A percentile compares a stretch with the other conserved stretches of the same genome.
These are phyloP conservation scores for Stratiolaelaps scimitus DNA, from an alignment of 1,140 invertebrate genomes.

Conservation along the genomic window DNA sequence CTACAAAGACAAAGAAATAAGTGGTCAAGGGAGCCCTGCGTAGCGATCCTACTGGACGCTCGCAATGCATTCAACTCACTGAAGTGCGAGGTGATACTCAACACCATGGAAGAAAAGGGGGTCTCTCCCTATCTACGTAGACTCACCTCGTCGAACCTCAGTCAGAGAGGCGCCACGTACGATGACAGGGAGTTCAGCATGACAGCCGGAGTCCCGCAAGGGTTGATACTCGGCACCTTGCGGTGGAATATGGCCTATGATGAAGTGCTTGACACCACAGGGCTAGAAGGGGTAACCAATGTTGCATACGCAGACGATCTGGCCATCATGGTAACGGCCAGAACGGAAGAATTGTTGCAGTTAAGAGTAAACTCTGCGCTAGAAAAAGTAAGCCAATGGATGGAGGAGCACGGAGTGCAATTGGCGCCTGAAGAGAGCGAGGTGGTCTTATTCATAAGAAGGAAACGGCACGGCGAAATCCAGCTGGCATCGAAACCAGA, in stretches of 20 bases:
- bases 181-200: too few species aligned
- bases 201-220: conserved; percentile 2
- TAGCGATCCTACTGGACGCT: too few species aligned
- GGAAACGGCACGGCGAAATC: not conserved
- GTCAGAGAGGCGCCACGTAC: too few species aligned
- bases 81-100: too few species aligned
- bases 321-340: not conserved
- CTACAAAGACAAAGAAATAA: too few species aligned
- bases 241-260: not conserved
- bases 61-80: too few species aligned
- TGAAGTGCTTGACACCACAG: not conserved
- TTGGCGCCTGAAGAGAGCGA: not conserved
- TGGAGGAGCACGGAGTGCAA: not conserved
- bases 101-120: too few species aligned
- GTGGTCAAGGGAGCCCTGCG: too few species aligned
- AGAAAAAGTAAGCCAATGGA: not conserved
- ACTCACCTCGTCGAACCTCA: too few species aligned
- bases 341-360: not conserved
- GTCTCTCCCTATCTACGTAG: too few species aligned
- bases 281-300: not conserved
- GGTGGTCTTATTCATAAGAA: not conserved
- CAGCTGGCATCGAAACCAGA: not conserved
- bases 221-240: not conserved
- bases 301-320: conserved; percentile 11
- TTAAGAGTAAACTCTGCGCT: not conserved